Evolutionary conservation across 2,113 vertebrate species (phyloP).

Genomic region (Lophura nycthemera): DNA sequence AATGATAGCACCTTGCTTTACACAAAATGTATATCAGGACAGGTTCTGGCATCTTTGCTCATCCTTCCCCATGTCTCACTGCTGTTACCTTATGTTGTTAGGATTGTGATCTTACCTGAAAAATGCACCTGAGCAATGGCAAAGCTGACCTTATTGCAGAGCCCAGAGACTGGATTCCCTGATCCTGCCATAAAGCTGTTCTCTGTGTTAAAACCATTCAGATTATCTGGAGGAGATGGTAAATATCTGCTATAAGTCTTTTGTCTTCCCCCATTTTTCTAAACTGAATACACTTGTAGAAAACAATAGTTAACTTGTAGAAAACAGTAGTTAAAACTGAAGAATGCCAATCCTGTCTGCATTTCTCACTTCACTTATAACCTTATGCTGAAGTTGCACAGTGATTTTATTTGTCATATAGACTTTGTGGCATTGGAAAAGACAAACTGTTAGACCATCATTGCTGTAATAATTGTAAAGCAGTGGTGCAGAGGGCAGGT

Average conservation of each 20-base stretch:
- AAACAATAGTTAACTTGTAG: not conserved
- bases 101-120: not conserved
- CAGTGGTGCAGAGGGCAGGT: not conserved
- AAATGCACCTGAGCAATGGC: not conserved
- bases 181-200: not conserved
- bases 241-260: not conserved
- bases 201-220: not conserved
- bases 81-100: not conserved
- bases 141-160: not conserved
- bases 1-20: not conserved
- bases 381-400: not conserved
- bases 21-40: not conserved
- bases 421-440: not conserved
- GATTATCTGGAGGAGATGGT: not conserved
- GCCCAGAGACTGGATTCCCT: accelerated
- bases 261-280: not conserved
- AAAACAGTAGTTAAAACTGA: not conserved
- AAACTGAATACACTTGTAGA: not conserved
- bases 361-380: not conserved
- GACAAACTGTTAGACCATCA: not conserved
- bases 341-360: not conserved
- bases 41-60: not conserved
- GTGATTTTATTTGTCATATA: not conserved
- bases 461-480: not conserved
- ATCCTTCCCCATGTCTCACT: accelerated